phyloP scores from a whole-genome alignment of 2,888 invertebrate species.

The Encarsia formosa region DNA sequence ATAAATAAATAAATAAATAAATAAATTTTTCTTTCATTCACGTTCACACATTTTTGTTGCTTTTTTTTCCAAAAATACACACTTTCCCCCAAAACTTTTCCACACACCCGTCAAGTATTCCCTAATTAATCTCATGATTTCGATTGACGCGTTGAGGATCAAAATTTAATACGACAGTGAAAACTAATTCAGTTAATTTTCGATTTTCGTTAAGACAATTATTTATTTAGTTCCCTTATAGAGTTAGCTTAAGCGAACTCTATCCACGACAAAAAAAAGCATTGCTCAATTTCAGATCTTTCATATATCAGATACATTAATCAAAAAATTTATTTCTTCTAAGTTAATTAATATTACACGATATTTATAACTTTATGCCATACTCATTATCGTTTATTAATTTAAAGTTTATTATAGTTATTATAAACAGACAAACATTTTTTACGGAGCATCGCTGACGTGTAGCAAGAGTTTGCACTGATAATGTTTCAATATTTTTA shows the following conservation, averaged over 20 bases:
- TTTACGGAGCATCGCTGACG: slow-evolving; percentile 27
- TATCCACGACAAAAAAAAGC: slow-evolving; percentile 18
- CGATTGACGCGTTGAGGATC: slow-evolving; percentile 42
- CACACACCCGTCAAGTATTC: background rate
- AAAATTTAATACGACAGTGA: slow-evolving; percentile 5
- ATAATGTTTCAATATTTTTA: slow-evolving; percentile 22
- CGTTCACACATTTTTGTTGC: slow-evolving; percentile 29
- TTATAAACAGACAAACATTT: slow-evolving; percentile 44
- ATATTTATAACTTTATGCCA: slow-evolving; percentile 48
- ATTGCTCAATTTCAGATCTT: slow-evolving; percentile 17
- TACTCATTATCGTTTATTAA: slow-evolving; percentile 46
- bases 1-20: slow-evolving; percentile 53
- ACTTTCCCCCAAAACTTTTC: background rate
- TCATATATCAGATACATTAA: slow-evolving; percentile 41
- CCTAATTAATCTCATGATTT: slow-evolving; percentile 26
- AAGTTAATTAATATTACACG: slow-evolving; percentile 49
- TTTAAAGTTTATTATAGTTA: slow-evolving; percentile 45
- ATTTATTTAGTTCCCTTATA: slow-evolving; percentile 32
- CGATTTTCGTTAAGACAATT: slow-evolving; percentile 29
- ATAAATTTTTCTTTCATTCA: slow-evolving; percentile 31
- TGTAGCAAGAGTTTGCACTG: slow-evolving; percentile 17
- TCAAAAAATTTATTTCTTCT: slow-evolving; percentile 18
- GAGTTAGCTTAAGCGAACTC: slow-evolving; percentile 28
- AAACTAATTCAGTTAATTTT: slow-evolving; percentile 30
- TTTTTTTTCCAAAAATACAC: slow-evolving; percentile 3